Evolutionary conservation across 2,797 vertebrate genomes (phyloP).

Genomic region (Ctenochaetus hawaiiensis): DNA sequence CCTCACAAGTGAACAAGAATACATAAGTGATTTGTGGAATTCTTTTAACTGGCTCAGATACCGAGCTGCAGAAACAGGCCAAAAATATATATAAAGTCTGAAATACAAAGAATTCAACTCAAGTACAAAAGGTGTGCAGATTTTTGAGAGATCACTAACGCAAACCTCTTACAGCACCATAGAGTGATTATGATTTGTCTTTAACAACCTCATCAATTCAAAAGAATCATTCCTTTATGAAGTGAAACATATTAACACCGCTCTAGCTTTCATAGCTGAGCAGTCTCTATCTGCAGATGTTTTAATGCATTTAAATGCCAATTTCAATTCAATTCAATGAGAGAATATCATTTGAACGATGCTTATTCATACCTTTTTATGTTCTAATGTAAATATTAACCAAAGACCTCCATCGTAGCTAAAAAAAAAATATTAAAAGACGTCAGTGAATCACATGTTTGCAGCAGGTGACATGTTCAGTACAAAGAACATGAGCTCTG

Average conservation of each 20-base stretch:
- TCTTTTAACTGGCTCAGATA: constrained; percentile 11
- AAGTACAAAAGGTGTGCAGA: not conserved
- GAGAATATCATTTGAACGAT: no score
- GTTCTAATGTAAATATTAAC: not conserved
- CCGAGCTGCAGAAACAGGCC: not conserved
- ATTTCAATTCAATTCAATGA: no score
- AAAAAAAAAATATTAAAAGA: not conserved
- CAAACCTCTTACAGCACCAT: not conserved
- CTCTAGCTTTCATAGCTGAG: no score
- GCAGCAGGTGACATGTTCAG: not conserved
- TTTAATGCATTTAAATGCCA: no score
- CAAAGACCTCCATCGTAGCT: not conserved
- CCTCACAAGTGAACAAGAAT: not conserved
- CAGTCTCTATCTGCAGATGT: no score
- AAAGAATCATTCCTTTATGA: no score
- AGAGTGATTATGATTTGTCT: not conserved
- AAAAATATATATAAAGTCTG: not conserved
- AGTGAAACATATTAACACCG: no score
- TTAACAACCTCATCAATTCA: not conserved
- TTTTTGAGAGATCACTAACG: not conserved
- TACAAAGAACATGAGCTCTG: not conserved
- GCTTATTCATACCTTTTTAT: not conserved
- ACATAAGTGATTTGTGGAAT: constrained; percentile 8
- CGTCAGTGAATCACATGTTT: not conserved
- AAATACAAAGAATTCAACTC: not conserved